These are phyloP conservation scores for Whitmania pigra DNA, from an alignment of 1,140 invertebrate genomes.

Conservation along the genomic window DNA sequence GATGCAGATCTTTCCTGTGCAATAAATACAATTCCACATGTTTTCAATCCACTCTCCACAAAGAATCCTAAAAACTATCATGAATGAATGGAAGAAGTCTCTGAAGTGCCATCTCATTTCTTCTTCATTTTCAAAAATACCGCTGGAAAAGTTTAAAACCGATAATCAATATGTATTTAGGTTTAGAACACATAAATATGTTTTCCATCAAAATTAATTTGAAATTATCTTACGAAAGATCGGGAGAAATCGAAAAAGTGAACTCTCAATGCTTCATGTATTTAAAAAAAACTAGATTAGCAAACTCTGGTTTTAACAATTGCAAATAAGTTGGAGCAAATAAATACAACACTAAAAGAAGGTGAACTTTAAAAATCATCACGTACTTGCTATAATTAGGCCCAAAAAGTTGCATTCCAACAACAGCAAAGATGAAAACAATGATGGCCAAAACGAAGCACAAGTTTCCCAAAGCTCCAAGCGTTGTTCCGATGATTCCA, in stretches of 20 bases:
- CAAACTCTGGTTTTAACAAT: no score
- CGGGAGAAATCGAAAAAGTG: no score
- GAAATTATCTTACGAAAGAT: no score
- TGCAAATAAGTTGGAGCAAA: no score
- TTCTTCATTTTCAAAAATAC: neutral
- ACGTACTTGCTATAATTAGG: constrained; percentile 58
- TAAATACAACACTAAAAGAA: no score
- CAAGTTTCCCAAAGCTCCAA: constrained; percentile 92
- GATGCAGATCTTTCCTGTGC: constrained; percentile 79
- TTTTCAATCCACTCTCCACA: constrained; percentile 98
- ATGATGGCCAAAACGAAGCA: constrained; percentile 94
- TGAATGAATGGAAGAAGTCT: constrained; percentile 96
- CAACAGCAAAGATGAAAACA: constrained; percentile 95
- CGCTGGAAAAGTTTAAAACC: neutral
- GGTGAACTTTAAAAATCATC: constrained; percentile 24
- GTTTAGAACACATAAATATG: no score
- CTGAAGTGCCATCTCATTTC: constrained; percentile 75
- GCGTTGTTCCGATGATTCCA: constrained; percentile 93
- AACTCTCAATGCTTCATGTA: no score
- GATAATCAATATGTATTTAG: no score
- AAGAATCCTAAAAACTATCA: constrained; percentile 78
- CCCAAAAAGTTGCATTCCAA: constrained; percentile 95
- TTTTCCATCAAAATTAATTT: no score
- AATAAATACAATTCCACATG: constrained; percentile 88
- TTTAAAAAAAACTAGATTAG: no score